A percentile compares a stretch with the other conserved stretches of the same genome.
These are phyloP conservation scores for Calameuta pallipes DNA, from an alignment of 2,888 invertebrate species.

Conservation along the genomic window DNA sequence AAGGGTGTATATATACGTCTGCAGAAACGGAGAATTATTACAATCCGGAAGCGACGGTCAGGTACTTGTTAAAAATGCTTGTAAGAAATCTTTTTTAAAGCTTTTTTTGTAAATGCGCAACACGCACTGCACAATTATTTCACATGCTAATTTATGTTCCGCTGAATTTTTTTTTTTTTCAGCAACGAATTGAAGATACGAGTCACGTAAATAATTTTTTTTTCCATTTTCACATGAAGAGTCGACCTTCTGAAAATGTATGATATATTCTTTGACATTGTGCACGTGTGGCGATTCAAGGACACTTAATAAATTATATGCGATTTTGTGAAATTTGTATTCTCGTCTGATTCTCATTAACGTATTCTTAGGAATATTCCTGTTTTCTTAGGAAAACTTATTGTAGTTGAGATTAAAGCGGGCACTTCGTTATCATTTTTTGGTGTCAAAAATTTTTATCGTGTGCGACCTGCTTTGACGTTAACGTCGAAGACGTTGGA, in stretches of 20 bases:
- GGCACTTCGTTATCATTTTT: constrained; percentile 33
- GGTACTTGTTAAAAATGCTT: neutral
- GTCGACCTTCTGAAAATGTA: neutral
- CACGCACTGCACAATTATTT: neutral
- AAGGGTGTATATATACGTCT: neutral
- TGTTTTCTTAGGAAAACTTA: neutral
- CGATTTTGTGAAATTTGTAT: neutral
- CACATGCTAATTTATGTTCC: neutral
- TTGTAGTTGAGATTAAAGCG: neutral
- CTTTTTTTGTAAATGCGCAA: neutral
- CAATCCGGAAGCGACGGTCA: neutral
- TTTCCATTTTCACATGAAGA: neutral
- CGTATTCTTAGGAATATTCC: neutral
- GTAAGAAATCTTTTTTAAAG: neutral
- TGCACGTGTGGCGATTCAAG: neutral
- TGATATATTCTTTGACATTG: neutral
- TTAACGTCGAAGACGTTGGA: neutral
- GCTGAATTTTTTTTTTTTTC: neutral
- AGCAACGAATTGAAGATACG: neutral
- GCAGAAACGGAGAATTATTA: neutral
- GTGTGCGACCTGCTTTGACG: constrained; percentile 16
- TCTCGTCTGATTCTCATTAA: neutral
- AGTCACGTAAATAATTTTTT: neutral
- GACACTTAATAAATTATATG: neutral
- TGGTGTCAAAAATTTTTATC: constrained; percentile 15